Evolutionary conservation across 1,140 invertebrate genomes (phyloP), one percentile per base, ranked within the genome.

Genomic region (Rhyzopertha dominica): DNA sequence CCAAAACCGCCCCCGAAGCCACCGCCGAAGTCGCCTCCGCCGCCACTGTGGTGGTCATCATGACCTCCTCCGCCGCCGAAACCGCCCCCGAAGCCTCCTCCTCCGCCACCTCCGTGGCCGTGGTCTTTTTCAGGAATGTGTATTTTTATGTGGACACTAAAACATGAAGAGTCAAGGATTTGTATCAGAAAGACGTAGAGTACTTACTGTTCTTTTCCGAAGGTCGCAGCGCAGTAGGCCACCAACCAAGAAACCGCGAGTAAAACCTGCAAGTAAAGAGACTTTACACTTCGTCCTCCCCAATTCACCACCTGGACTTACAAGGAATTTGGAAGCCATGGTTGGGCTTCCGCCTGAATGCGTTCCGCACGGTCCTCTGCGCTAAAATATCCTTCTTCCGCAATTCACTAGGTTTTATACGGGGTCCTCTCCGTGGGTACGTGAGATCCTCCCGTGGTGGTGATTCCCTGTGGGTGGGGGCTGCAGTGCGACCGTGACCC

Each of bases 151-250:
- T 64, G 62, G 5, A 64, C 62, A 56, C 62, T 64, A 38, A 38
- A 49, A 40, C 41, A 47, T 8, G 36, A 52, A 31, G 19, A 4
- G 18, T 26, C 5, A 46, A 51, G 24, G 32, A 47, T 8, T 37
- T 4, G 22, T 5, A 5, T 31, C n/a, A 32, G 35, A n/a, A 10
- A 18, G 29, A 16, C 30, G 10, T 29, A 41, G 16, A 8, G 20
- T 28, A 62, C 62, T 64, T 56, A 64, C 62, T 64, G 62, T 61
- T 64, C 62, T 48, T 64, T 62, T 10, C 61, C 59, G 43, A 64
- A 59, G 26, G 59, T 64, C 2, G 52, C 59, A 25, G 41, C 51
- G 43, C 47, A 23, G 25, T 48, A 50, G 17, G 43, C 51, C 18
- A 56, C 13, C 17, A 61, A 17, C 28, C 40, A 38, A 17, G 48